Evolutionary conservation across 1,140 invertebrate species (phyloP).

Genomic region (Glossosoma conforme): DNA sequence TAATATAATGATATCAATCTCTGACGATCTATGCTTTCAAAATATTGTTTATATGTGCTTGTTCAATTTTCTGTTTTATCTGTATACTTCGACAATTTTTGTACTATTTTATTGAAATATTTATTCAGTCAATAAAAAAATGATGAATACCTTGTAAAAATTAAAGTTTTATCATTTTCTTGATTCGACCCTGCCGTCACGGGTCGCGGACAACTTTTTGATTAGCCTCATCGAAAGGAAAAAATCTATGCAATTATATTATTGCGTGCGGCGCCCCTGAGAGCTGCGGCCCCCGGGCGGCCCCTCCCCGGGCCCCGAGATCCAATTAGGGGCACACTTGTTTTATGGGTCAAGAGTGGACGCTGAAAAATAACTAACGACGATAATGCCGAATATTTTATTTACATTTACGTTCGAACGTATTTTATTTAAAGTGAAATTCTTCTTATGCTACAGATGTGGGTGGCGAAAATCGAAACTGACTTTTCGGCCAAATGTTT

Average conservation of each 20-base stretch:
- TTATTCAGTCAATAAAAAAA: neutral
- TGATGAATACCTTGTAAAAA: neutral
- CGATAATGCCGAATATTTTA: no score
- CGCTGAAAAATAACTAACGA: slow-evolving; percentile 14
- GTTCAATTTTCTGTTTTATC: no score
- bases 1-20: no score
- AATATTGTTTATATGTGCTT: no score
- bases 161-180: neutral
- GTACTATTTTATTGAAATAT: neutral
- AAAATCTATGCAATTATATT: slow-evolving; percentile 22
- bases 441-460: neutral
- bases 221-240: slow-evolving; percentile 22
- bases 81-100: slow-evolving; percentile 3
- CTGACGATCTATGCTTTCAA: no score
- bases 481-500: neutral
- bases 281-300: no score
- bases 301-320: no score
- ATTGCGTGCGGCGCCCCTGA: no score
- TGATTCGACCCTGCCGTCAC: neutral
- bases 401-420: neutral
- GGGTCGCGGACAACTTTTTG: slow-evolving; percentile 20
- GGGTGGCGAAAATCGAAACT: neutral
- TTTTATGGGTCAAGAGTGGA: slow-evolving; percentile 25
- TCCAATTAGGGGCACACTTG: slow-evolving; percentile 23
- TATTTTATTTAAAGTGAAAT: neutral